Percentiles rank a stretch among this genome's conserved stretches.
These are phyloP conservation scores for Aphelocoma coerulescens DNA, from an alignment of 2,113 vertebrate genomes.

Conservation along the genomic window DNA sequence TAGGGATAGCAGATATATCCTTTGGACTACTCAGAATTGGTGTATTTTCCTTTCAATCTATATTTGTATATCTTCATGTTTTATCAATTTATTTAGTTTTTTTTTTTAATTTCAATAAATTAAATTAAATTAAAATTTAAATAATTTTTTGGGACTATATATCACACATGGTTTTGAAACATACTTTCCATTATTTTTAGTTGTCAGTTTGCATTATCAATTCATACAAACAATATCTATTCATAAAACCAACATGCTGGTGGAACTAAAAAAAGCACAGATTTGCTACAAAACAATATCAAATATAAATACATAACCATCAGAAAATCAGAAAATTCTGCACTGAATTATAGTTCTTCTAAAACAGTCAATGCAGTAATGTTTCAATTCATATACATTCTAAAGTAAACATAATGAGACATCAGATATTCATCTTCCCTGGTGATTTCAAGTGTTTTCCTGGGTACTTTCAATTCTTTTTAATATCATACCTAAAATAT, in stretches of 20 bases:
- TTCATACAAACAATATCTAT: not conserved
- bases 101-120: no score
- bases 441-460: not conserved
- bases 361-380: not conserved
- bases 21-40: not conserved
- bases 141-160: not conserved
- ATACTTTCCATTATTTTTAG: not conserved
- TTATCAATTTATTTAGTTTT: not conserved
- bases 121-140: no score
- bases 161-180: not conserved
- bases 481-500: not conserved
- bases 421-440: not conserved
- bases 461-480: not conserved
- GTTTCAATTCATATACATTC: not conserved
- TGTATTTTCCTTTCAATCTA: not conserved
- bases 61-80: not conserved
- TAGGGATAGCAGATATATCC: not conserved
- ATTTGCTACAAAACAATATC: not conserved
- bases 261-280: not conserved
- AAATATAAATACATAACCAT: not conserved
- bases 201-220: not conserved
- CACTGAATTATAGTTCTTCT: not conserved
- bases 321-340: not conserved
- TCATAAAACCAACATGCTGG: not conserved
- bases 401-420: not conserved